These are phyloP conservation scores for Aricia artaxerxes DNA, from an alignment of 2,888 invertebrate species.

Conservation along the genomic window DNA sequence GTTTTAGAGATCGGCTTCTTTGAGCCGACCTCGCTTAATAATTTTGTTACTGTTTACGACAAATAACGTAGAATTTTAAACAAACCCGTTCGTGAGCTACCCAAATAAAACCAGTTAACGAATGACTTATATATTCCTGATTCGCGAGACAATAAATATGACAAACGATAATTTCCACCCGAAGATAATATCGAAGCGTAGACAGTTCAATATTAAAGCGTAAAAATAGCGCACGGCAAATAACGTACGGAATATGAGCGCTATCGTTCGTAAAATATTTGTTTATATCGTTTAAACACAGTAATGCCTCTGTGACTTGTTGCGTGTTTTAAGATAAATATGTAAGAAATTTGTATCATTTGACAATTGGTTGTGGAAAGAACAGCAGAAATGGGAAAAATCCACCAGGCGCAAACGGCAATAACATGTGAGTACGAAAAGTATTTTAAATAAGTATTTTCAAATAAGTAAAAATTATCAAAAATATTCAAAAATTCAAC, in stretches of 20 bases:
- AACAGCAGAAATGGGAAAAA: conserved; percentile 44
- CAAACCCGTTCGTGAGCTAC: conserved; percentile 3
- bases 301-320: conserved; percentile 30
- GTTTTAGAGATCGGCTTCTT: not conserved
- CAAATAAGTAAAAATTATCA: not conserved
- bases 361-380: conserved; percentile 18
- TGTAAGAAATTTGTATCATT: conserved; percentile 30
- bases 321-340: conserved; percentile 35
- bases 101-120: conserved; percentile 8
- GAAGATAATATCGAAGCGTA: conserved; percentile 1
- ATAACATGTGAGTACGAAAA: conserved; percentile 45
- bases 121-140: not conserved
- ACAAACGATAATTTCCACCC: not conserved
- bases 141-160: not conserved
- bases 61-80: not conserved
- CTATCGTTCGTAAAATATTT: conserved; percentile 38
- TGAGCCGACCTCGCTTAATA: not conserved
- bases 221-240: conserved; percentile 29
- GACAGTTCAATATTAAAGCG: conserved; percentile 24
- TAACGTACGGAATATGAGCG: conserved; percentile 22
- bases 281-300: conserved; percentile 33
- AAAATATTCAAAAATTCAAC: not conserved
- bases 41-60: not conserved
- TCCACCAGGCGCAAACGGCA: conserved; percentile 46
- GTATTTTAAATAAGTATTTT: not conserved